Conservation (phyloP, 2,113 vertebrate species). For the Archocentrus centrarchus region DNA sequence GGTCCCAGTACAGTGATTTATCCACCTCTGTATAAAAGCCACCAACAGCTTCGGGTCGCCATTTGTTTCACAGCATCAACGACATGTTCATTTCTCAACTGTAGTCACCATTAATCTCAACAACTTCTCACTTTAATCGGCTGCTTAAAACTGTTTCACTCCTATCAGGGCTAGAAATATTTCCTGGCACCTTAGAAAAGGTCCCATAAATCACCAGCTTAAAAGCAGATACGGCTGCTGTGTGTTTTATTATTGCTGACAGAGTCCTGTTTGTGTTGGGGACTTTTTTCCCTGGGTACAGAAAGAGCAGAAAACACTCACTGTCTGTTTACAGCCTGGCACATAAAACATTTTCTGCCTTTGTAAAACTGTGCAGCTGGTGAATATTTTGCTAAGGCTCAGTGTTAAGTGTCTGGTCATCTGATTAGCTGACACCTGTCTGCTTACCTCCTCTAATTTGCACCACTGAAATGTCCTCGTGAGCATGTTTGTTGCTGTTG, state of each 20-base stretch:
- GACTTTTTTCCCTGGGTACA: background rate
- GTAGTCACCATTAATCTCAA: slow-evolving; percentile 47
- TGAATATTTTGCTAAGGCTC: too few species aligned
- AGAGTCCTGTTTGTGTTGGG: background rate
- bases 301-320: background rate
- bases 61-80: slow-evolving; percentile 13
- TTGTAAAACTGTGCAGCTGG: too few species aligned
- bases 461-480: too few species aligned
- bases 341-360: too few species aligned
- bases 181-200: slow-evolving; percentile 44
- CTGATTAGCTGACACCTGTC: too few species aligned
- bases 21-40: slow-evolving; percentile 21
- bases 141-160: slow-evolving; percentile 27
- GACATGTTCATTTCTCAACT: slow-evolving; percentile 30
- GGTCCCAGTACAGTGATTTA: slow-evolving; percentile 41
- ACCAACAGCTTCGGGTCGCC: background rate
- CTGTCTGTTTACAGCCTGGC: background rate
- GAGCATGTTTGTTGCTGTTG: too few species aligned
- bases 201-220: slow-evolving; percentile 50
- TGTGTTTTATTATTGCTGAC: slow-evolving; percentile 8
- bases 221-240: slow-evolving; percentile 6
- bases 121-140: slow-evolving; percentile 44
- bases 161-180: slow-evolving; percentile 59
- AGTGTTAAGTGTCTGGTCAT: too few species aligned
- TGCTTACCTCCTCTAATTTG: too few species aligned